These are phyloP conservation scores for Triplophysa siluroides DNA, from an alignment of 2,113 vertebrate species.

Conservation along the genomic window DNA sequence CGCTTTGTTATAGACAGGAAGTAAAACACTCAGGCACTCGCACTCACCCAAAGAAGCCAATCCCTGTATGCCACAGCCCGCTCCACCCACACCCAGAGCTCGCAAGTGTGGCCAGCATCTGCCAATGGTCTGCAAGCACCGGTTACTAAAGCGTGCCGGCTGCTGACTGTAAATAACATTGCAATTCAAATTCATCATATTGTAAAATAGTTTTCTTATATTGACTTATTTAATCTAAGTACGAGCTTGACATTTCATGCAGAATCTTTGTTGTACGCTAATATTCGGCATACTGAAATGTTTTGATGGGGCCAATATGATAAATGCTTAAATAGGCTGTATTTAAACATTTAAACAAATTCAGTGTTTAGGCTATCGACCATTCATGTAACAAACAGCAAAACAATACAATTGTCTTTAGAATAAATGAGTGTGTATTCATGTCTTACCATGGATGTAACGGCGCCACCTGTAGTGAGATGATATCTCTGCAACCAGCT, in stretches of 20 bases:
- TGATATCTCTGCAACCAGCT: conserved; percentile 97
- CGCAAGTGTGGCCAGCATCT: conserved; percentile 96
- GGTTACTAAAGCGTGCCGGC: conserved; percentile 94
- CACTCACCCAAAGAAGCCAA: conserved; percentile 88
- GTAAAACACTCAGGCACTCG: neutral
- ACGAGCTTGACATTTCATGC: too few species aligned
- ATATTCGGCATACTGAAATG: neutral
- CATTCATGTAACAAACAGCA: neutral
- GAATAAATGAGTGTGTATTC: neutral
- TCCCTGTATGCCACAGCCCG: conserved; percentile 94
- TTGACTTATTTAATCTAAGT: too few species aligned
- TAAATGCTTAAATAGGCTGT: too few species aligned
- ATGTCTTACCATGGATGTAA: conserved; percentile 91
- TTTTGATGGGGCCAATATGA: too few species aligned
- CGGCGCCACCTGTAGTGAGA: conserved; percentile 96
- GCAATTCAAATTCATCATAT: neutral
- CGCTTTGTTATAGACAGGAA: neutral
- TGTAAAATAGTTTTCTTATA: neutral
- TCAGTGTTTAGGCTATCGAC: neutral
- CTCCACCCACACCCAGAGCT: conserved; percentile 91
- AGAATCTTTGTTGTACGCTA: too few species aligned
- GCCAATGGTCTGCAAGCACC: conserved; percentile 97
- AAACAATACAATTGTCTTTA: neutral
- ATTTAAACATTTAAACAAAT: neutral
- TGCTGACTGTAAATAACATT: conserved; percentile 83